Evolutionary conservation across 2,888 invertebrate species (phyloP), one percentile per base, ranked within the genome.

Genomic region (Conus canariensis): DNA sequence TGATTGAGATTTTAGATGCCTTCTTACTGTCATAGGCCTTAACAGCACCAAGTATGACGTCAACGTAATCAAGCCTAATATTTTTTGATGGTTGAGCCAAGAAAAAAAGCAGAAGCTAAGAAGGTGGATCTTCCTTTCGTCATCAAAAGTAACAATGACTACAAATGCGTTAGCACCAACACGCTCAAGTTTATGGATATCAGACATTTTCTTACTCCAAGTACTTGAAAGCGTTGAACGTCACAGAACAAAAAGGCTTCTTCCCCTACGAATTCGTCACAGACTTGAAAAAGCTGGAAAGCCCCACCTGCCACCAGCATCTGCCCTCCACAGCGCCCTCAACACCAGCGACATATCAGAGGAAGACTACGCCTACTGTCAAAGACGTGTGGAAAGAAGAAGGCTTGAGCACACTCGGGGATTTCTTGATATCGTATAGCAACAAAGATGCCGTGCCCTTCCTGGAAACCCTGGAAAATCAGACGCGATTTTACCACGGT

Each of bases 381-480:
- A 83, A 60, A n/a, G 82, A 14, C n/a, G 88, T 93, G 8, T 93
- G 93, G 93, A 56, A 77, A 19, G 83, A 92, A 22, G 58, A 88
- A 5, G 22, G 88, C 8, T 93, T 93, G 93, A 87, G 45, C 0
- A 92, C 91, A 0, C 91, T 94, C 82, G 92, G 2, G 30, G 30
- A 30, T 2, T 30, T 30, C 30, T 30, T 30, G 30, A 2, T 30
- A 30, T 30, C 30, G 30, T 30, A 30, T 30, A 30, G 30, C 88
- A 92, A 92, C 88, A 82, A 91, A 60, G 93, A 93, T 60, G 91
- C 92, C 7, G 89, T 74, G 2, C 92, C 93, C 12, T 92, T 93
- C 83, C 90, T 93, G 56, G 88, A 85, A 12, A 93, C 93, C 16
- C 88, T 93, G 10, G 85, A 90, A 19, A 87, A 89, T 0, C 91